phyloP scores from a whole-genome alignment of 2,113 vertebrate genomes.

The Numenius arquata region DNA sequence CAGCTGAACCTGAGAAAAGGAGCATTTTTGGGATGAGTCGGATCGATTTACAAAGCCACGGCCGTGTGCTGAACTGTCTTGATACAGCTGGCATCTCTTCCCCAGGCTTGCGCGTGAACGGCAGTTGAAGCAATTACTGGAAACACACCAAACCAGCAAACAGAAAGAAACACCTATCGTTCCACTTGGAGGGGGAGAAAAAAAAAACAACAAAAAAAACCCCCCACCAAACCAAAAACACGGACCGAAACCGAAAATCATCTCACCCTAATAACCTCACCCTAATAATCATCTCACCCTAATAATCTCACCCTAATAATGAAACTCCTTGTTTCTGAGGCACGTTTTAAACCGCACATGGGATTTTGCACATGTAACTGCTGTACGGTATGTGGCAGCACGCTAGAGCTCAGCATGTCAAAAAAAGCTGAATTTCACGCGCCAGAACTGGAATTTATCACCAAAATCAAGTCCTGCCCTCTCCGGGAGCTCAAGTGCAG shows the following conservation, averaged over 20 bases:
- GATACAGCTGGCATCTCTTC: constrained; percentile 3
- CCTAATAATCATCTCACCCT: no score
- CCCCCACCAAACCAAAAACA: no score
- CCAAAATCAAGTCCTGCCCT: neutral
- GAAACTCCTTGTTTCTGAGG: neutral
- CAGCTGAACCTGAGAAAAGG: constrained; percentile 47
- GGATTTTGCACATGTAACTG: neutral
- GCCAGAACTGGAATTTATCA: neutral
- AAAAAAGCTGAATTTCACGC: neutral
- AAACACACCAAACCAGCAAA: neutral
- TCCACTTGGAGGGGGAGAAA: neutral
- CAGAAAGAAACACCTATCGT: neutral
- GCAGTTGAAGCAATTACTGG: neutral
- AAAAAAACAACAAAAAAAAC: neutral
- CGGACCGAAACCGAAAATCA: neutral
- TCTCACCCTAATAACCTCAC: neutral
- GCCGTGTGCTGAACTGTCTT: neutral
- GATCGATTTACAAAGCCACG: constrained; percentile 36
- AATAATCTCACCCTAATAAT: no score
- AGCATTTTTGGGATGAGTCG: constrained; percentile 4
- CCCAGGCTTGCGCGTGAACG: neutral
- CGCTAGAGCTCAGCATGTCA: neutral
- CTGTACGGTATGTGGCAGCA: neutral
- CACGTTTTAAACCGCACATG: neutral
- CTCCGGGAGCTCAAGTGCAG: accelerated